phyloP scores from a whole-genome alignment of 30 jellyfish, hydroid and myxozoan species.

The Aurelia sp. region DNA sequence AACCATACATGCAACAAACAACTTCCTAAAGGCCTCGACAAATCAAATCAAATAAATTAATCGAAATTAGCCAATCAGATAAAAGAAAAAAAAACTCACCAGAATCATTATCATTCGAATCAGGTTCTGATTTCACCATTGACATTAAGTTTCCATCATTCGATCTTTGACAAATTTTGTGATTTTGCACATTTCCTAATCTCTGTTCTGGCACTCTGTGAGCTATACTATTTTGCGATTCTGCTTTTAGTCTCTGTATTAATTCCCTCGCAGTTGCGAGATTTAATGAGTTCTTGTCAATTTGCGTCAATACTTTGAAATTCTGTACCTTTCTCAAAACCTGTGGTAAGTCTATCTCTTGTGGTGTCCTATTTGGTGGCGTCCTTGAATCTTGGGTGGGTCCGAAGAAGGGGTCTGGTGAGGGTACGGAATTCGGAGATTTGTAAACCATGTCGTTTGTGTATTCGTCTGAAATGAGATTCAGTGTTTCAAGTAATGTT shows the following conservation, averaged over 20 bases:
- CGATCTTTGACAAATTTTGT: background rate
- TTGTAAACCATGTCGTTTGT: conserved; percentile 45
- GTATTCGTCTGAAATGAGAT: conserved; percentile 43
- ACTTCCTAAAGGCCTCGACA: too few relatives aligned
- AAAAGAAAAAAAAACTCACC: conserved; percentile 26
- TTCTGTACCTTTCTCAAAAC: conserved; percentile 46
- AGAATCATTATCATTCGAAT: conserved; percentile 59
- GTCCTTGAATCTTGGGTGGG: conserved; percentile 32
- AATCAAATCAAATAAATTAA: background rate
- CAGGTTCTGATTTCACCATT: conserved; percentile 31
- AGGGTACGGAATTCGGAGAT: conserved; percentile 53
- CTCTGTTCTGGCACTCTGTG: conserved; percentile 52
- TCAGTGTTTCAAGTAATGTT: conserved; percentile 30
- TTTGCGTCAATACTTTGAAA: conserved; percentile 49
- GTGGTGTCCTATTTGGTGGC: background rate
- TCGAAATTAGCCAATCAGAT: background rate
- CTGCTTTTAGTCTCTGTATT: conserved; percentile 53
- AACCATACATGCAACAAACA: too few relatives aligned
- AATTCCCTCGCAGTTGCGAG: conserved; percentile 68
- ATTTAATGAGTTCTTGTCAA: conserved; percentile 41
- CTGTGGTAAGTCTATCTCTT: conserved; percentile 15
- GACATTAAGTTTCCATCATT: background rate
- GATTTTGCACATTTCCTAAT: conserved; percentile 20
- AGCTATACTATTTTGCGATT: conserved; percentile 18
- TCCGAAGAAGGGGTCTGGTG: conserved; percentile 69